phyloP scores from a whole-genome alignment of 2,113 vertebrate genomes.

The Pituophis catenifer region DNA sequence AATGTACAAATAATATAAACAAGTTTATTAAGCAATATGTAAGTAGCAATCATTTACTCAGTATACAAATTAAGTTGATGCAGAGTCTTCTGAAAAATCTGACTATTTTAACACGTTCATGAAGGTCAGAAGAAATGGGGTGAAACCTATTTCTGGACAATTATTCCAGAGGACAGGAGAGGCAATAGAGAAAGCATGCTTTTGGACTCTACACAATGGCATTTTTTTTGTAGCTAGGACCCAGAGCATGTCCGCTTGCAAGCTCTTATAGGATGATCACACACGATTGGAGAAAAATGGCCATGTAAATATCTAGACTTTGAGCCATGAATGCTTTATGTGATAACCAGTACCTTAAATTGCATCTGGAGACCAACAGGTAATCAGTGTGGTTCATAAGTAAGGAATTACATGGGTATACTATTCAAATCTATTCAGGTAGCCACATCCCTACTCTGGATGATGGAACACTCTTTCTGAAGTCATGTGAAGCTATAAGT shows the following conservation, averaged over 20 bases:
- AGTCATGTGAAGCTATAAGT: not conserved
- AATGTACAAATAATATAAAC: not conserved
- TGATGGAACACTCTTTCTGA: not conserved
- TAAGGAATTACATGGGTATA: not conserved
- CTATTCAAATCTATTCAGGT: not conserved
- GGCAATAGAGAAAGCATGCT: not conserved
- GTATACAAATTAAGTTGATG: not conserved
- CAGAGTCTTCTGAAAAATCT: not conserved
- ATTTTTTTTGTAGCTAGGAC: not conserved
- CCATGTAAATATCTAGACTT: not conserved
- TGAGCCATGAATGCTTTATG: not conserved
- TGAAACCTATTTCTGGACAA: not conserved
- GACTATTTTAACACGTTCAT: not conserved
- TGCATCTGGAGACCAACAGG: not conserved
- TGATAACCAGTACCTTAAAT: not conserved
- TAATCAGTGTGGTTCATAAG: not conserved
- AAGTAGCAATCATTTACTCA: not conserved
- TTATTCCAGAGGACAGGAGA: not conserved
- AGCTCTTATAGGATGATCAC: not conserved
- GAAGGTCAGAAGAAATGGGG: not conserved
- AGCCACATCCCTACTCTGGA: not conserved
- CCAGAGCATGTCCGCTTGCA: not conserved
- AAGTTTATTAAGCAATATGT: not conserved
- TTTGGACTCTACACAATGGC: not conserved
- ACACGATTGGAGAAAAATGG: not conserved